Base-by-base conservation (phyloP, 2,888 invertebrate species). In the Aporophyla nigra region DNA sequence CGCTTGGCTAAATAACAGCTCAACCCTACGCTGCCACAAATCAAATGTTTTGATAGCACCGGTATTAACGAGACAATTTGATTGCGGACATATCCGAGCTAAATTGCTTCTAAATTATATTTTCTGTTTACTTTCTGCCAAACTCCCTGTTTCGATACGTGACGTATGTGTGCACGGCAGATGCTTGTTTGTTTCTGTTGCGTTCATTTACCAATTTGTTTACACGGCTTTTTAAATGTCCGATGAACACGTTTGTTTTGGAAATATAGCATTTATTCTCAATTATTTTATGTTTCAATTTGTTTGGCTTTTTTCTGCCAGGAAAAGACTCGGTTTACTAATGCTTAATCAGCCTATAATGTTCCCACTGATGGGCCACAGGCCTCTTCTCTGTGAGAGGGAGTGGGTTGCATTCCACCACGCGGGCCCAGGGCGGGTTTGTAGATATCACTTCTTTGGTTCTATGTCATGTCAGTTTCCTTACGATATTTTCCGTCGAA, bases 81-180 rank as follows among this genome's bases (percentile, higher is more conserved):
- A 96, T 96, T 96, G 96, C 96, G 96, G 96, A 96, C 96, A 96
- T 96, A 96, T 96, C 95, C 95, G 93, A 95, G 94, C 94, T 94
- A 96, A 96, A 96, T 96, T 96, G 96, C 96, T 96, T 95, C 95
- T 96, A 96, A 96, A 96, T 96, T 96, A 96, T 96, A 96, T 96
- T 96, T 96, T 96, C 95, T 96, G 96, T 96, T 96, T 96, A 96
- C 96, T 94, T 96, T 96, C 95, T 94, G 95, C 95, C 95, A 93
- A 95, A 96, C 95, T 95, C 96, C 95, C 95, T 92, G 92, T 92
- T 92, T 91, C 94, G 92, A 94, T 95, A 92, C 92, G 92, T 95
- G 94, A 95, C 93, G 94, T 92, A 92, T 93, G 93, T 93, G 88
- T 87, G 86, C 75, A 91, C 93, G 69, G 40, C 86, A 93, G 92